Evolutionary conservation across 2,888 invertebrate species (phyloP), one percentile per base, ranked within the genome.

Genomic region (Tinea trinotella): DNA sequence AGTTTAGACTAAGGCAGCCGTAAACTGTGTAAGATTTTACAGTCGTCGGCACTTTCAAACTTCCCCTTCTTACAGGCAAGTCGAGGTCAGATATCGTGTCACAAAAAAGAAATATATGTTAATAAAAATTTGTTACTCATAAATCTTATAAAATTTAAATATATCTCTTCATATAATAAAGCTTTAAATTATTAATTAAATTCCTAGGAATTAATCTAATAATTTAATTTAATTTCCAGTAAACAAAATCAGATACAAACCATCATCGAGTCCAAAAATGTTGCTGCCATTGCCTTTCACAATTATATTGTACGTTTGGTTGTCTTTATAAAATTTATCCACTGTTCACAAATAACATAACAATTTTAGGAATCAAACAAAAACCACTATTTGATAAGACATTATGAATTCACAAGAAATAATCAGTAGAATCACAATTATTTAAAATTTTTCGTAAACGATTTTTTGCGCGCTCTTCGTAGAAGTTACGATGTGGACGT

Each of bases 241-340:
- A 44, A 12, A 15, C 2, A 17, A 52, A 12, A 15, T 52, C 10
- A 40, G 13, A n/a, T 12, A 40, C 55, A 52, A n/a, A 83, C 83
- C 84, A 71, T 83, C 84, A 56, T 76, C 78, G 65, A 71, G 67
- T 70, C 81, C 84, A 61, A 75, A 77, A 59, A 78, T 65, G 57
- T 70, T 66, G 64, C 70, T 78, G 59, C 64, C 84, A 84, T 84
- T 84, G 58, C 76, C 77, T 79, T 71, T 76, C 79, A 77, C 81
- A 70, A 84, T 81, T 76, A 77, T 83, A 83, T 82, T 83, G 79
- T 80, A 82, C 83, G 84, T 83, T 63, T 72, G 78, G 69, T 70
- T 70, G 59, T 74, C 75, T 63, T 70, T 73, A 61, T 81, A 57
- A 67, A 83, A 76, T 71, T 74, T 80, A 81, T 83, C 84, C 84